Evolutionary conservation across 2,888 invertebrate genomes (phyloP).

Genomic region (Megaustenia siamemsis): DNA sequence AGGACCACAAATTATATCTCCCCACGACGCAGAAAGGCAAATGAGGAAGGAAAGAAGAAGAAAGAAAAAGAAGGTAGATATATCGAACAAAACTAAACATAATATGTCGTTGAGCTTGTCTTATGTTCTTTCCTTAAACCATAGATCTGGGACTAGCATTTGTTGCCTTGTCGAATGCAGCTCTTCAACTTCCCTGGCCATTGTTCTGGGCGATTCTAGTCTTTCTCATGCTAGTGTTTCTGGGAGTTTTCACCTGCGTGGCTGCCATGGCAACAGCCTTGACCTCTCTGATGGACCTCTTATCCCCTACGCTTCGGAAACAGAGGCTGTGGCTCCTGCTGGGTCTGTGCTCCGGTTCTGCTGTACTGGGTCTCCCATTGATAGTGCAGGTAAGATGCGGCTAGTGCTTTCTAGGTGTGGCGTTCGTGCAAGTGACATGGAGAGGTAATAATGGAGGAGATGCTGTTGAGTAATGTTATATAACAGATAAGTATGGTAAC

Average conservation of each 20-base stretch:
- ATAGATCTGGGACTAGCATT: conserved; percentile 75
- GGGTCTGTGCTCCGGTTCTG: conserved; percentile 86
- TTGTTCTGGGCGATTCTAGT: conserved; percentile 74
- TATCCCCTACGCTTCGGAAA: conserved; percentile 4
- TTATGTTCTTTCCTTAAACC: too few species aligned
- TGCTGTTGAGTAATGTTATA: too few species aligned
- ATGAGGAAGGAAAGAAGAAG: too few species aligned
- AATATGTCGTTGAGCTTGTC: too few species aligned
- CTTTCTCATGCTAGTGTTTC: conserved; percentile 72
- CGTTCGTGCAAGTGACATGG: too few species aligned
- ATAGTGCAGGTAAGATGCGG: conserved; percentile 83
- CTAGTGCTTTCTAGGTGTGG: neutral
- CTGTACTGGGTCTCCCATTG: conserved; percentile 87
- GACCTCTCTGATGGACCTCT: conserved; percentile 38
- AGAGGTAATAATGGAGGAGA: too few species aligned
- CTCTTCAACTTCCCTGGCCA: conserved; percentile 69
- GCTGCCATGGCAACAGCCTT: conserved; percentile 58
- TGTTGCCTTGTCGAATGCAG: conserved; percentile 71
- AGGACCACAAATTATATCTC: too few species aligned
- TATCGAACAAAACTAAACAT: too few species aligned
- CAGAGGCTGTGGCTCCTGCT: conserved; percentile 46
- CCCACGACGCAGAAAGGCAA: too few species aligned
- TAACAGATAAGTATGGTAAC: too few species aligned
- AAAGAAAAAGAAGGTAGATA: too few species aligned
- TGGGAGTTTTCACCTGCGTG: conserved; percentile 72